phyloP scores from a whole-genome alignment of 2,888 invertebrate species.

The Melolontha melolontha region DNA sequence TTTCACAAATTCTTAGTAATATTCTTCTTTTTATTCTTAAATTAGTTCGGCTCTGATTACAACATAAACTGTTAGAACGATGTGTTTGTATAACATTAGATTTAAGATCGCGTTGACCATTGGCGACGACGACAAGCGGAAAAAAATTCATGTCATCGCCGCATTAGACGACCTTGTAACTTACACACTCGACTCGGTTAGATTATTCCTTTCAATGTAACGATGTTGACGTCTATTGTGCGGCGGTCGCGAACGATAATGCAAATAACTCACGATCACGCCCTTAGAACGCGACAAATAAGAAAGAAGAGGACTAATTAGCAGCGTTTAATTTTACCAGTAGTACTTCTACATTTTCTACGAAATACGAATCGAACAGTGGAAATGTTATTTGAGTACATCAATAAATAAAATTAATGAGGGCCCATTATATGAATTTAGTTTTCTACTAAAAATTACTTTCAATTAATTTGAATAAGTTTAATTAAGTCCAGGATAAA shows the following conservation, averaged over 20 bases:
- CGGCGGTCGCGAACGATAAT: neutral
- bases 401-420: no score
- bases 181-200: neutral
- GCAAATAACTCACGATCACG: conserved; percentile 24
- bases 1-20: no score
- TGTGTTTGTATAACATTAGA: conserved; percentile 5
- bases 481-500: no score
- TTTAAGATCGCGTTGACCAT: conserved; percentile 7
- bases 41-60: conserved; percentile 1
- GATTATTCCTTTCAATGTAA: conserved; percentile 8
- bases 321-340: neutral
- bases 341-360: conserved; percentile 3
- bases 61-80: no score
- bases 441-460: no score
- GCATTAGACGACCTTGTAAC: conserved; percentile 10
- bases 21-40: no score
- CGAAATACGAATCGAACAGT: conserved; percentile 1
- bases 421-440: no score
- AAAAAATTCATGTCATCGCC: conserved; percentile 25
- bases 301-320: conserved; percentile 21
- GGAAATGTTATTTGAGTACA: no score
- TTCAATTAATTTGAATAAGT: no score
- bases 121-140: conserved; percentile 21
- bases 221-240: neutral
- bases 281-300: conserved; percentile 26